Evolutionary conservation across 1,140 invertebrate genomes (phyloP).

Genomic region (Philaenus spumarius): DNA sequence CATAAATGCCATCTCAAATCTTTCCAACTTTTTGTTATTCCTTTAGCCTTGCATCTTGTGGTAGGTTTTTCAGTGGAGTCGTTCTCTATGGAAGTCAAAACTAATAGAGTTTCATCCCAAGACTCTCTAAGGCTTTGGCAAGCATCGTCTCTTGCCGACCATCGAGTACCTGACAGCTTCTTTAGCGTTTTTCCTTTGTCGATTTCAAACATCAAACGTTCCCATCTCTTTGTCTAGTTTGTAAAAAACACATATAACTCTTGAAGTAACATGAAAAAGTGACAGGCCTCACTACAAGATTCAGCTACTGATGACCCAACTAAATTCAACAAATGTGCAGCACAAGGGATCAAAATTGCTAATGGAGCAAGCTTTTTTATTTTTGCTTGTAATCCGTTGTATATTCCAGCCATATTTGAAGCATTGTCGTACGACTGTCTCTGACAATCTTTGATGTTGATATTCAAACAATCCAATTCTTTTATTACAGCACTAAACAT

Average conservation of each 20-base stretch:
- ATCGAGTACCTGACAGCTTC: slow-evolving; percentile 12
- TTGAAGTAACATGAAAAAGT: too few relatives aligned
- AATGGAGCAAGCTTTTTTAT: too few relatives aligned
- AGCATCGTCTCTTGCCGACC: slow-evolving; percentile 14
- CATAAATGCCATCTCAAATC: slow-evolving; percentile 20
- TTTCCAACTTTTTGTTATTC: slow-evolving; percentile 15
- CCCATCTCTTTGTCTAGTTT: slow-evolving; percentile 8
- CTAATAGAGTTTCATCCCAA: slow-evolving; percentile 15
- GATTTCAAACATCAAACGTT: slow-evolving; percentile 1
- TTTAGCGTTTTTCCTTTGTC: slow-evolving; percentile 11
- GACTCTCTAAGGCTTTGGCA: slow-evolving; percentile 12
- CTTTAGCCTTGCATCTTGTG: slow-evolving; percentile 5
- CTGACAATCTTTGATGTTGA: neutral
- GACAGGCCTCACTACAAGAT: too few relatives aligned
- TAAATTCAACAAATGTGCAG: too few relatives aligned
- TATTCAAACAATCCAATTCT: slow-evolving; percentile 9
- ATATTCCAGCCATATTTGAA: too few relatives aligned
- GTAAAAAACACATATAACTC: too few relatives aligned
- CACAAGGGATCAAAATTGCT: too few relatives aligned
- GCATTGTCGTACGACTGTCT: too few relatives aligned
- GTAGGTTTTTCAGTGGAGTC: slow-evolving; percentile 3
- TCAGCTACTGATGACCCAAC: too few relatives aligned
- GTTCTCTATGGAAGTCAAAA: slow-evolving; percentile 1
- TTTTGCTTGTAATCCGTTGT: too few relatives aligned
- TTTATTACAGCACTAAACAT: slow-evolving; percentile 23